Conservation (phyloP, 2,888 invertebrate genomes). For the Neoascia interrupta region DNA sequence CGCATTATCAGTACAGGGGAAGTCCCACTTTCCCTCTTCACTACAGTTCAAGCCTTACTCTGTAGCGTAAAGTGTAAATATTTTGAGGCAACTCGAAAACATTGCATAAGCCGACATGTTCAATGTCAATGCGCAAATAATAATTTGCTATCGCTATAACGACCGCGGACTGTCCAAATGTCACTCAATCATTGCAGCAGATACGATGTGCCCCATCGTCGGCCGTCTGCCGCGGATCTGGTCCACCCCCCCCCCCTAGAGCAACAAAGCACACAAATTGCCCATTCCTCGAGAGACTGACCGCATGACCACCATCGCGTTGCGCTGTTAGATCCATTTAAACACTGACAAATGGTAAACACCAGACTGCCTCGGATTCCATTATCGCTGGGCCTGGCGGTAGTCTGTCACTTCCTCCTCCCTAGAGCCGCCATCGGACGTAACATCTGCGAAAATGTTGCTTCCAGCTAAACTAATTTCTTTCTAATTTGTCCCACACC, state of each 20-base stretch:
- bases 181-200: conserved; percentile 24
- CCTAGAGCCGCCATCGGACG: neutral
- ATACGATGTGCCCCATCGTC: conserved; percentile 11
- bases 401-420: conserved; percentile 36
- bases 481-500: conserved; percentile 24
- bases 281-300: conserved; percentile 43
- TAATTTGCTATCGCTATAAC: conserved; percentile 7
- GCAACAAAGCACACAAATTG: conserved; percentile 5
- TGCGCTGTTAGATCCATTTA: conserved; percentile 1
- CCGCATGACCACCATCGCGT: conserved; percentile 30
- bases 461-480: conserved; percentile 34
- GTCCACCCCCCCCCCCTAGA: neutral
- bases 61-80: conserved; percentile 11
- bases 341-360: conserved; percentile 42
- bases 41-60: too few relatives aligned
- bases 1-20: too few relatives aligned
- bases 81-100: conserved; percentile 30
- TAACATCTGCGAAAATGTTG: conserved; percentile 1
- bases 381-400: conserved; percentile 12
- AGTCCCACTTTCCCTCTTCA: too few relatives aligned
- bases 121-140: conserved; percentile 69
- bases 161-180: conserved; percentile 26
- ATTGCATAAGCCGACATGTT: conserved; percentile 55
- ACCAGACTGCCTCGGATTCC: conserved; percentile 43
- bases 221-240: neutral